Base-by-base conservation (phyloP, 2,797 vertebrate genomes). In the Acestrorhynchus altus region DNA sequence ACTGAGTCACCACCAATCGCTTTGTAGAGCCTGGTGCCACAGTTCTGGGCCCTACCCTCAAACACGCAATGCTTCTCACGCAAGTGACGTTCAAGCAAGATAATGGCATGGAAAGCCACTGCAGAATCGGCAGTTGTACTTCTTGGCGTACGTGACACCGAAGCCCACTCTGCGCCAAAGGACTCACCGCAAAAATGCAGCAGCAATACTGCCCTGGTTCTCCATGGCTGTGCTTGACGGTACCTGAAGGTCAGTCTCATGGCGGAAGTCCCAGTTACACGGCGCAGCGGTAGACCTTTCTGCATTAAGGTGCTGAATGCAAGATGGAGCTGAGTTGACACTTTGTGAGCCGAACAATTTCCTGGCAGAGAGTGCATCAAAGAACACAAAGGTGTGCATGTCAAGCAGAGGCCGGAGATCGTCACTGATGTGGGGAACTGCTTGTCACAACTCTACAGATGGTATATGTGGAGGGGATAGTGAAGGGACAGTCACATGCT, bases 131-230 rank as follows among this genome's bases (percentile, higher is more conserved):
- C 98, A 99, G 90, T 98, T 98, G 87, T 97, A 98, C 87, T 98
- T 98, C 91, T 99, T 98, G 88, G 97, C 98, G 90, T 99, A 99
- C 98, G 88, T 99, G 98, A 77, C 98, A 99, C 89, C 99, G 98
- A 49, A 99, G 92, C 90, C 98, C 81, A 99, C 96, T 88, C 98
- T 0, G 98, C 99, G 86, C 96, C 96, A 44, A 99, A 99, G 16
- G 96, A 96, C 88, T 99, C 98, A 0, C 97, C 95, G 0, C 98
- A 99, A 89, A 99, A 83, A 99, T 99, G 87, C 98, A 99, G 81
- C 96, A 95, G 97, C 8, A 95, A 92, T 78, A n/a, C 97, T 95
- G 67, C 96, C 97, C 88, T 98, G 96, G 87, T 96, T 98, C 86
- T 98, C 97, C 84, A 99, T 99, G 98, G 88, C 96, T 99, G 90